Base-by-base conservation (phyloP, 2,888 invertebrate genomes). In the Papilio protenor region DNA sequence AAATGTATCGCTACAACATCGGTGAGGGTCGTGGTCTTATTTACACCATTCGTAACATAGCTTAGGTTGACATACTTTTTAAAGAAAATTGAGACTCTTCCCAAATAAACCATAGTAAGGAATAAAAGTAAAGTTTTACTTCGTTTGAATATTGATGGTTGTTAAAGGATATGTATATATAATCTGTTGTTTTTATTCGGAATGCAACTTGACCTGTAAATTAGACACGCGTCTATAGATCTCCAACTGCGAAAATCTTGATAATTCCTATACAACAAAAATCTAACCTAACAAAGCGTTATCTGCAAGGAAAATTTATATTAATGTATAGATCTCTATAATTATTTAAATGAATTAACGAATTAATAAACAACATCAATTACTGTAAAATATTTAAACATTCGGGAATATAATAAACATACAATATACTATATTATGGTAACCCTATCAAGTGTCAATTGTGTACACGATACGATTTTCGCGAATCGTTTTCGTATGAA, bases 1-100 rank as follows among this genome's bases (percentile, higher is more conserved):
- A 88, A 88, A 90, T 91, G 89, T 88, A 89, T 89, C 85, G 84
- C 80, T 79, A 74, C 79, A 73, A 64, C 73, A 75, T 70, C 40
- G 74, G 71, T 55, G 81, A 81, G 80, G 83, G 83, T 77, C 70
- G 81, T 79, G 77, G 73, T 81, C 80, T 83, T 84, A 84, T 85
- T 85, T 83, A 84, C 83, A 81, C 75, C 80, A 66, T 64, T 57
- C 72, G 2, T 18, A 40, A 59, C 70, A 75, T 71, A 59, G 71
- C 10, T 71, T 69, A 69, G 76, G 59, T 73, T 75, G 64, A 49
- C 71, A 69, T 8, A 49, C 11, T 18, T 66, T 57, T 14, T 59
- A 61, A 12, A 16, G 2, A 59, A 40, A 16, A 12, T 21, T 21
- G 55, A 59, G 40, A 57, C 57, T 55, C 1, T 72, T 55, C 14